Evolutionary conservation across 2,113 vertebrate genomes (phyloP), one percentile per base, ranked within the genome.

Genomic region (Seriola dumerili): DNA sequence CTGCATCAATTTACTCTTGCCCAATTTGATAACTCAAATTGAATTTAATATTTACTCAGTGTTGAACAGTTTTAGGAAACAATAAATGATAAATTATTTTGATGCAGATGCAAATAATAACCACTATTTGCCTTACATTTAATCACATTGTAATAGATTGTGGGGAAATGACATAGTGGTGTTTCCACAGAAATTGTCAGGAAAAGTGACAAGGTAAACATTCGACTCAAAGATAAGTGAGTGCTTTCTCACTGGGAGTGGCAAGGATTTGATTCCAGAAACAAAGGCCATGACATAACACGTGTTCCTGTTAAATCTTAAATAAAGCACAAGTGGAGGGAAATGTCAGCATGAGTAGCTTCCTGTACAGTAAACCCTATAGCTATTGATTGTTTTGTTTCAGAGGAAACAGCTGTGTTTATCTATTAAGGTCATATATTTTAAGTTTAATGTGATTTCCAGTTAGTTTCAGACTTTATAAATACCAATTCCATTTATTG

Each of bases 281-380:
- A 92, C 88, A 90, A 90, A 91, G 66, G 81, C 87, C 63, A 48
- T 34, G 25, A 57, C 64, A 52, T 46, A 32, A 48, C 70, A 64
- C 77, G 81, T 81, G 78, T 91, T 87, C 70, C 89, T 66, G 72
- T 72, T 44, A 55, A 52, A 67, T 80, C n/a, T 52, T 63, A 59
- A 78, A 78, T 76, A 25, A 79, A 87, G 50, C 12, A 13, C 8
- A 21, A 54, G 67, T 70, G 23, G 0, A 73, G 63, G 78, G 63
- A 84, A 88, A 77, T 83, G 75, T 81, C 82, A 81, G 79, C 68
- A 67, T 69, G 57, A 85, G 81, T 23, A 71, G 71, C 57, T 91
- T 95, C 93, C 92, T 84, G 73, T 75, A 81, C 21, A 23, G 67
- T 78, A 81, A 82, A 87, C 52, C 25, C 68, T 62, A 10, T 19